Base-by-base conservation (phyloP, 1,140 invertebrate species). In the Psilanteris sp. region DNA sequence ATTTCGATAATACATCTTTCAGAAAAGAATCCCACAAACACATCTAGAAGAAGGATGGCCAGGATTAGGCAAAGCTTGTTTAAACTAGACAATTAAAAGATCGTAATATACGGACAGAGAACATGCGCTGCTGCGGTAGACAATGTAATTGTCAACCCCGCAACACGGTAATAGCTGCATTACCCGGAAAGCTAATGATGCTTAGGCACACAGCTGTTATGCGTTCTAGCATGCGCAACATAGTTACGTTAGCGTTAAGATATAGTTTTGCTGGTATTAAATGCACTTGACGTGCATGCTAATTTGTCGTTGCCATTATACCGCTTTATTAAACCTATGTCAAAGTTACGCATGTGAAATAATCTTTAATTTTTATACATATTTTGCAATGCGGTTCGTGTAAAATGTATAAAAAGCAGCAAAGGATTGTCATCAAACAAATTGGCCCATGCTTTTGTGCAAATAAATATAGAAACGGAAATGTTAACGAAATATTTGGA, bases 111-210 rank as follows among this genome's bases (percentile, higher is more conserved):
- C 54, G 66, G 66, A 70, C 54, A 31, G 43, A 37, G 54, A 70
- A 61, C 66, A 52, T 44, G 50, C 54, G 54, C 44, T 61, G 18
- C 52, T 70, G 66, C 15, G 66, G 66, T 52, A 70, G 66, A 70
- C 66, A 70, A 59, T 70, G 66, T 59, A 70, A 70, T 70, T 70
- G 66, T 70, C 66, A 70, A 70, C 34, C 44, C 66, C 66, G 36
- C 52, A 70, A 70, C 66, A 70, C 36, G 66, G 43, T 70, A 57
- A 70, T 59, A 70, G 64, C 64, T 39, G 50, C 46, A 70, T 59
- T 70, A 70, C 54, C 54, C 44, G 54, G 54, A 68, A 70, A 70
- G 66, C 66, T 70, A 70, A 70, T 70, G 66, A 70, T 70, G 66
- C 66, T 70, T 59, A 70, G 66, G 52, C 10, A 70, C 66, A 59